Base-by-base conservation (phyloP, 2,113 vertebrate species). In the Neodontobutis hainanensis region DNA sequence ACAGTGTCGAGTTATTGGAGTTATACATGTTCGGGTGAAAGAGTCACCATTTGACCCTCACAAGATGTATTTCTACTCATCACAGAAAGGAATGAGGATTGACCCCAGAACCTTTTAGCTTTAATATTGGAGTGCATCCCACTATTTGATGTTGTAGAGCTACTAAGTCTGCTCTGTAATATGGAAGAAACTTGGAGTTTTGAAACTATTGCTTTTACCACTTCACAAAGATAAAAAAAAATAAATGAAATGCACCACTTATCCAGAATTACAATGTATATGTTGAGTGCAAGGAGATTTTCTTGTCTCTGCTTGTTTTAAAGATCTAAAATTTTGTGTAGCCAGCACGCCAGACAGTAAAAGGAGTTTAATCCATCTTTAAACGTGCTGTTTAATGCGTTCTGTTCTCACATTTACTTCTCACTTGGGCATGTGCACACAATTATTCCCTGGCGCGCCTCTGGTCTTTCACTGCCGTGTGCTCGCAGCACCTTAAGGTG, bases 401-500 rank as follows among this genome's bases (percentile, higher is more conserved):
- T 48, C 47, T 60, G 35, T 61, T 32, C 45, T 49, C 19, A 42
- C 32, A 51, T n/a, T 11, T 46, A 47, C 19, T 4, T 27, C n/a
- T 43, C n/a, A 19, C 36, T 16, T 40, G n/a, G 12, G 42, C 49
- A 64, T 15, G n/a, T 32, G 27, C 64, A 34, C 40, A 50, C 27
- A 46, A 12, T 53, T 7, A 51, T 38, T 56, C 36, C 53, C 35
- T 43, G 32, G 47, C 45, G 52, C 44, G 40, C 49, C 12, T 34
- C 43, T 16, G 52, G 11, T 32, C 36, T 27, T 38, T 51, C 45
- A 43, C 60, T 38, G 11, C 16, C 14, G 48, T 47, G n/a, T 49
- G 53, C 63, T 42, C 14, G 32, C 65, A 65, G 4, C 64, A 70
- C 57, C 71, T 71, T 72, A 52, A 61, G 59, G 67, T 72, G 75